Conservation (phyloP, 2,113 vertebrate species). For the Hyperoodon ampullatus region DNA sequence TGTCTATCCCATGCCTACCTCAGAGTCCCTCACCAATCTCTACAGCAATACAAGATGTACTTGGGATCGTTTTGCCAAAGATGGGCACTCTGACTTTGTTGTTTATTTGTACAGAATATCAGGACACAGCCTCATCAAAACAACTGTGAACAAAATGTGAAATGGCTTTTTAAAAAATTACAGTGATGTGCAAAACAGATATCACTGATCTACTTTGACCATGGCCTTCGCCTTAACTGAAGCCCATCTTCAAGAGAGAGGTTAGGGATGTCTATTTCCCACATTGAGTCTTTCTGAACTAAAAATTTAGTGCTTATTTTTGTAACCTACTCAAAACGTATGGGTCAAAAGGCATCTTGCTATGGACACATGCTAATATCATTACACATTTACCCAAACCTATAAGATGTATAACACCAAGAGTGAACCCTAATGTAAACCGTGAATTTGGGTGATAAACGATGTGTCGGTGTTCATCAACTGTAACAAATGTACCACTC, state of each 20-base stretch:
- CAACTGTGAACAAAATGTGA: not conserved
- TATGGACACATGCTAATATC: not conserved
- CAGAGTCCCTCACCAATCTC: not conserved
- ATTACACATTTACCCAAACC: not conserved
- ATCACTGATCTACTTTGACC: not conserved
- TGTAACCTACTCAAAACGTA: not conserved
- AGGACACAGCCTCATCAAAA: not conserved
- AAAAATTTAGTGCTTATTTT: not conserved
- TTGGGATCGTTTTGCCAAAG: not conserved
- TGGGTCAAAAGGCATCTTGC: not conserved
- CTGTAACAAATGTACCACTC: not conserved
- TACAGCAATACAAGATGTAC: not conserved
- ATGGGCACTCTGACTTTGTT: not conserved
- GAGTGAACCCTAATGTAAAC: not conserved
- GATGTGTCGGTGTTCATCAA: not conserved
- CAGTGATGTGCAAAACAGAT: not conserved
- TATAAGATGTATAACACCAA: not conserved
- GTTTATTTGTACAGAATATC: slow-evolving; percentile 13
- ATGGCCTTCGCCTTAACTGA: not conserved
- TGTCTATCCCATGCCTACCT: not conserved
- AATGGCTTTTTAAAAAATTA: not conserved
- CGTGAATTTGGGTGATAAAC: not conserved
- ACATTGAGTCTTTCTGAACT: not conserved
- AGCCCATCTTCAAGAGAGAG: not conserved
- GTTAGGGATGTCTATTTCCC: not conserved